Conservation (phyloP, 37 sponge, comb jelly and placozoan species). For the Axinella damicornis region DNA sequence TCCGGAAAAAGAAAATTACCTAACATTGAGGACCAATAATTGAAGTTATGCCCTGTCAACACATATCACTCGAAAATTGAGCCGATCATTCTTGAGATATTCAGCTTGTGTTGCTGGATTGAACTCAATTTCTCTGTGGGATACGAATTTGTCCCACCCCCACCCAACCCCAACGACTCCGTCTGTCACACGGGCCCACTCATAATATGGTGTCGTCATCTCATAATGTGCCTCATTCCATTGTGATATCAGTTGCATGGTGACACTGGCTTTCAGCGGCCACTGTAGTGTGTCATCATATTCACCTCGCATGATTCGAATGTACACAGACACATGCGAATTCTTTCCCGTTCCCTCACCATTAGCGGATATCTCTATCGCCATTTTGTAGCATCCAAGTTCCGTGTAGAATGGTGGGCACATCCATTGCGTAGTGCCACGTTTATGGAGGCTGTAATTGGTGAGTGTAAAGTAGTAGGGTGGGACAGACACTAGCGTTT, state of each 20-base stretch:
- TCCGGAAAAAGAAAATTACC: too few species aligned
- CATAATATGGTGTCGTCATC: conserved; percentile 14
- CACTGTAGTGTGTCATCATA: conserved; percentile 3
- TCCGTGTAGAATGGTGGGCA: conserved; percentile 2
- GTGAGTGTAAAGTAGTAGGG: conserved; percentile 10
- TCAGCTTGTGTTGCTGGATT: background rate
- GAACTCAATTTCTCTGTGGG: background rate
- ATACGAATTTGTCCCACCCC: conserved; percentile 19
- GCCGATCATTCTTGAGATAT: conserved; percentile 15
- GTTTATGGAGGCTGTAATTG: background rate
- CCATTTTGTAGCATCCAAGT: conserved; percentile 10
- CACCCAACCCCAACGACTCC: conserved; percentile 13
- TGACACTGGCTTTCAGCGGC: conserved; percentile 2
- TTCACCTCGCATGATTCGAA: conserved; percentile 19
- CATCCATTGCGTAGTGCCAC: background rate
- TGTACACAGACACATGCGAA: conserved; percentile 13
- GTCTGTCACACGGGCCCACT: conserved; percentile 5
- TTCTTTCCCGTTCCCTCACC: background rate
- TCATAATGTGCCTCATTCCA: conserved; percentile 11
- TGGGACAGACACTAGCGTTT: conserved; percentile 5
- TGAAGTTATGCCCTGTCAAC: background rate
- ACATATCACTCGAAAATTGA: conserved; percentile 7
- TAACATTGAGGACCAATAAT: too few species aligned
- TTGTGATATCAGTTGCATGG: conserved; percentile 10
- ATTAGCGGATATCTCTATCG: conserved; percentile 11